These are phyloP conservation scores for Volucella bombylans DNA, from an alignment of 2,888 invertebrate species.

Conservation along the genomic window DNA sequence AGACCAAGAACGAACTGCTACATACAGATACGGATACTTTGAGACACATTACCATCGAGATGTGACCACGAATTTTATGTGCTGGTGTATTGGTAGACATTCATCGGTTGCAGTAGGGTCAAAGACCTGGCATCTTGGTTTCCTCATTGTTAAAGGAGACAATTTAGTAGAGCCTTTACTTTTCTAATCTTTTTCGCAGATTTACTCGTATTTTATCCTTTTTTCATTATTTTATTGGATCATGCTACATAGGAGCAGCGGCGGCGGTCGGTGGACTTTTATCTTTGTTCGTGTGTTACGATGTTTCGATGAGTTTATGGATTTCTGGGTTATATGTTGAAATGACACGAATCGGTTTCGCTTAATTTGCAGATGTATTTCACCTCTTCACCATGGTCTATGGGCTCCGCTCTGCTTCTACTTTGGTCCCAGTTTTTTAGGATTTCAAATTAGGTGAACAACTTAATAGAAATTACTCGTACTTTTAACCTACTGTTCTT, in stretches of 20 bases:
- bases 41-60: background rate
- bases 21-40: background rate
- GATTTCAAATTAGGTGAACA: no score
- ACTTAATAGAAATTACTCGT: no score
- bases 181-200: conserved; percentile 71
- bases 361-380: no score
- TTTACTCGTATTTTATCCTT: conserved; percentile 68
- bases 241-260: conserved; percentile 65
- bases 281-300: conserved; percentile 40
- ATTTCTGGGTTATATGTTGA: no score
- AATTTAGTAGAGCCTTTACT: conserved; percentile 51
- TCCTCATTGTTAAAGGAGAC: conserved; percentile 23
- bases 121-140: conserved; percentile 61
- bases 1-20: conserved; percentile 52
- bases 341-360: no score
- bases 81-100: conserved; percentile 29
- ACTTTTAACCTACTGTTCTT: no score
- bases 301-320: background rate
- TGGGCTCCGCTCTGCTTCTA: no score
- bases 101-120: conserved; percentile 45
- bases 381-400: no score
- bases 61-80: background rate
- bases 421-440: no score
- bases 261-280: conserved; percentile 49
- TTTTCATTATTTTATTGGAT: conserved; percentile 70